These are phyloP conservation scores for Melanotaenia nigrans DNA, from an alignment of 2,797 vertebrate genomes.

Conservation along the genomic window DNA sequence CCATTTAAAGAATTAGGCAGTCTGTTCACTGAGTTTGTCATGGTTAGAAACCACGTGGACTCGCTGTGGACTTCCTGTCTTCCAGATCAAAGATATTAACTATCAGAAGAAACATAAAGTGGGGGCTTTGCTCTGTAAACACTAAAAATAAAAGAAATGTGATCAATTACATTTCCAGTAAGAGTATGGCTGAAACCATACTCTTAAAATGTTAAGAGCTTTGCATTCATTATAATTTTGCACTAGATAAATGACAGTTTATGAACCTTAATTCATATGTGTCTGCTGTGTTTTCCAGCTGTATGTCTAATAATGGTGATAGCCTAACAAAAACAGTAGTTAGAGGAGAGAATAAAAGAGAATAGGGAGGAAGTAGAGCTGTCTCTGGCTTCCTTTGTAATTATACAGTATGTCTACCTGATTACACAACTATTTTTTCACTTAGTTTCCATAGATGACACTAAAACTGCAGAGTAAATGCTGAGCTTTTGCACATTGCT, in stretches of 20 bases:
- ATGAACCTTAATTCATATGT: background rate
- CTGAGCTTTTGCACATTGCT: background rate
- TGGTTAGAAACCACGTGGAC: no score
- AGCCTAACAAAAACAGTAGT: constrained; percentile 21
- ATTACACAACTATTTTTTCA: background rate
- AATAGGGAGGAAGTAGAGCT: constrained; percentile 9
- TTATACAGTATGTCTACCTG: constrained; percentile 12
- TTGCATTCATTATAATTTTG: background rate
- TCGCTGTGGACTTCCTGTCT: background rate
- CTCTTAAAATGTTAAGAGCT: background rate
- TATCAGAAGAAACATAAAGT: background rate
- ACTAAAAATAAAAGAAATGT: background rate
- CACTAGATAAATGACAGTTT: background rate
- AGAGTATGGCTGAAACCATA: background rate
- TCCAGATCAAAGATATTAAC: background rate
- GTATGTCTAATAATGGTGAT: background rate
- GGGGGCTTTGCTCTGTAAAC: background rate
- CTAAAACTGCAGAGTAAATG: constrained; percentile 1
- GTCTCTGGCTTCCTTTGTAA: constrained; percentile 15
- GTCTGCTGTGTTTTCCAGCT: constrained; percentile 27
- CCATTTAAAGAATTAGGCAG: no score
- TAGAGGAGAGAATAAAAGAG: constrained; percentile 29
- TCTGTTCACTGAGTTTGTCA: background rate
- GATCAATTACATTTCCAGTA: background rate
- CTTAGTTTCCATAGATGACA: background rate